Evolutionary conservation across 2,888 invertebrate genomes (phyloP).

Genomic region (Drosophila kuntzei): DNA sequence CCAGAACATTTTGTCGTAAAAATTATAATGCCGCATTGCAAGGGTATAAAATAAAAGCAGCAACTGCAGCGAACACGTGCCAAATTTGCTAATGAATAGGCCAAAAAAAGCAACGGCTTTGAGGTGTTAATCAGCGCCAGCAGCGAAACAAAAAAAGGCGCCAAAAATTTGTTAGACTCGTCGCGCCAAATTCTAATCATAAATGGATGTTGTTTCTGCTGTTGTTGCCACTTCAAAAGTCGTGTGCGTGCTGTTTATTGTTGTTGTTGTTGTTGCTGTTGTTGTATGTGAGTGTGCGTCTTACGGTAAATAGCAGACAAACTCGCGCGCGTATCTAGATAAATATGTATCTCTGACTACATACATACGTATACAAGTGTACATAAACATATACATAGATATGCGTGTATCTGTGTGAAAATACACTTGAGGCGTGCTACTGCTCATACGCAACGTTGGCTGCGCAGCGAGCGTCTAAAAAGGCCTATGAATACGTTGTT

Average conservation of each 20-base stretch:
- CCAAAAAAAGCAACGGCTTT: constrained; percentile 54
- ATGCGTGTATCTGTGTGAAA: constrained; percentile 53
- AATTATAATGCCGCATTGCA: not conserved
- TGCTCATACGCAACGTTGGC: constrained; percentile 64
- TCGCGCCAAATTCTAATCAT: constrained; percentile 57
- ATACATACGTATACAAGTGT: constrained; percentile 20
- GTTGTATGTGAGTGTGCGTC: constrained; percentile 32
- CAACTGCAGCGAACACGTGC: constrained; percentile 51
- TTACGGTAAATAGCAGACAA: constrained; percentile 61
- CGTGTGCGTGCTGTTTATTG: constrained; percentile 24
- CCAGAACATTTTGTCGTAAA: not conserved
- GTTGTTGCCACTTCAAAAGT: constrained; percentile 25
- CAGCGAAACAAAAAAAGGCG: constrained; percentile 58
- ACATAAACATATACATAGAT: not conserved
- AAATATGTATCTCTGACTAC: constrained; percentile 68
- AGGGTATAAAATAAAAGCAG: not conserved
- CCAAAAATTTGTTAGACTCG: constrained; percentile 52
- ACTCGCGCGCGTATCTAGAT: constrained; percentile 73
- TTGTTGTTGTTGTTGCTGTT: constrained; percentile 22
- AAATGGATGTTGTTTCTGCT: constrained; percentile 45
- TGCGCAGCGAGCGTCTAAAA: constrained; percentile 33
- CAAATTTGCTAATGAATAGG: constrained; percentile 54
- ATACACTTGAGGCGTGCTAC: constrained; percentile 79
- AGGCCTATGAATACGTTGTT: constrained; percentile 37
- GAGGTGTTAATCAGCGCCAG: constrained; percentile 72